Percentiles rank a stretch among this genome's conserved stretches.
These are phyloP conservation scores for Mayetiola destructor DNA, from an alignment of 2,888 invertebrate genomes.

Conservation along the genomic window DNA sequence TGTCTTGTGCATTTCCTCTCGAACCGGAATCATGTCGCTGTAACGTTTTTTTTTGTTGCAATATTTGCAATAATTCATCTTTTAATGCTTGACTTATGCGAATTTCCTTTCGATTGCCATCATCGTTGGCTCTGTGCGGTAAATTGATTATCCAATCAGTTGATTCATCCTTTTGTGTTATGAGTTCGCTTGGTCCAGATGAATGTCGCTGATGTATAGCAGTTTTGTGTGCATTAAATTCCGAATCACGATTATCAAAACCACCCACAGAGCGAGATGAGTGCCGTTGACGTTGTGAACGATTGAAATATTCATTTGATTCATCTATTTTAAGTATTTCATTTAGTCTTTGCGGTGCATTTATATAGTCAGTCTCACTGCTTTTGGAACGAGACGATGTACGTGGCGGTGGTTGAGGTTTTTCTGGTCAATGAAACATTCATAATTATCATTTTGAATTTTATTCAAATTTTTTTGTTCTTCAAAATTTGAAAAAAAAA, in stretches of 20 bases:
- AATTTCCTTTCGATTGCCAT: conserved; percentile 22
- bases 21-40: conserved; percentile 34
- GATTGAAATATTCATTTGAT: conserved; percentile 31
- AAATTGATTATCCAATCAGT: conserved; percentile 31
- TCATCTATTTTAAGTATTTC: neutral
- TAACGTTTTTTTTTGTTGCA: conserved; percentile 29
- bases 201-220: conserved; percentile 29
- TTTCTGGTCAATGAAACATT: neutral
- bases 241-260: conserved; percentile 27
- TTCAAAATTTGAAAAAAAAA: no score
- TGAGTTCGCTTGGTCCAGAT: conserved; percentile 34
- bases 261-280: conserved; percentile 35
- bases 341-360: neutral
- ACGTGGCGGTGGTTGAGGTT: conserved; percentile 23
- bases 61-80: conserved; percentile 30
- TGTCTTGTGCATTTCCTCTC: conserved; percentile 26
- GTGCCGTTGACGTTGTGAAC: conserved; percentile 33
- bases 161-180: conserved; percentile 32
- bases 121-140: conserved; percentile 27
- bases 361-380: neutral
- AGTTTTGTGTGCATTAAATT: conserved; percentile 25
- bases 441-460: no score
- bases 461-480: no score
- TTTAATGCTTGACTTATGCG: conserved; percentile 22
- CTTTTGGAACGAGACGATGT: conserved; percentile 1